These are phyloP conservation scores for Semotilus atromaculatus DNA, from an alignment of 2,797 vertebrate species.

Conservation along the genomic window DNA sequence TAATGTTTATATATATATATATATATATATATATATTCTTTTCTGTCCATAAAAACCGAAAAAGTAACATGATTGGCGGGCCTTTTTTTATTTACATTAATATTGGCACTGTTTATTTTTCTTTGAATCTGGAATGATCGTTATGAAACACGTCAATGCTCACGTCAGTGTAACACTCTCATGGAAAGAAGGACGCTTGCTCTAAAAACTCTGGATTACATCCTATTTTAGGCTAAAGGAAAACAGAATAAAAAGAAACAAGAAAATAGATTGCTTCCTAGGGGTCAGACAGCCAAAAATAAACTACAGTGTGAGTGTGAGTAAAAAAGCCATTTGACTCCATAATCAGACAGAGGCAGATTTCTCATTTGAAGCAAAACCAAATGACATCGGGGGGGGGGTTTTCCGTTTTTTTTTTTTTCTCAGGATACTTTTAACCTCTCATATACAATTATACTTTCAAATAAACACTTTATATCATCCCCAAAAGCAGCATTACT, in stretches of 20 bases:
- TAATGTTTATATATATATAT: constrained; percentile 60
- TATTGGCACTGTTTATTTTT: constrained; percentile 65
- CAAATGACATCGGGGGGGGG: constrained; percentile 69
- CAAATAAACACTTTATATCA: constrained; percentile 59
- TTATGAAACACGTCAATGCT: constrained; percentile 73
- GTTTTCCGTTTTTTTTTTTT: constrained; percentile 51
- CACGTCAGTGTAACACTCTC: constrained; percentile 68
- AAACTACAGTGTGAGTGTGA: constrained; percentile 64
- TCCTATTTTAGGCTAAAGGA: constrained; percentile 62
- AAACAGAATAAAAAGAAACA: constrained; percentile 59
- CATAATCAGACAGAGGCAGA: constrained; percentile 62
- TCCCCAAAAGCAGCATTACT: constrained; percentile 74
- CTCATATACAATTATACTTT: constrained; percentile 55
- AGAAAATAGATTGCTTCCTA: constrained; percentile 59
- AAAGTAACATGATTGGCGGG: constrained; percentile 63
- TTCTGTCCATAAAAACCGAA: constrained; percentile 72
- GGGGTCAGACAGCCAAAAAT: constrained; percentile 57
- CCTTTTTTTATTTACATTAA: constrained; percentile 58
- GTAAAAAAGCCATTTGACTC: constrained; percentile 71
- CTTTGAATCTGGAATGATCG: constrained; percentile 75
- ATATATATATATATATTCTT: constrained; percentile 48
- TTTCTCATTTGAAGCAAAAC: constrained; percentile 70
- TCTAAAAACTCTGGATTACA: constrained; percentile 69
- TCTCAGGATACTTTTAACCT: constrained; percentile 55
- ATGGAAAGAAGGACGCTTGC: constrained; percentile 67